phyloP scores from a whole-genome alignment of 2,113 vertebrate species.

The Buteo buteo region DNA sequence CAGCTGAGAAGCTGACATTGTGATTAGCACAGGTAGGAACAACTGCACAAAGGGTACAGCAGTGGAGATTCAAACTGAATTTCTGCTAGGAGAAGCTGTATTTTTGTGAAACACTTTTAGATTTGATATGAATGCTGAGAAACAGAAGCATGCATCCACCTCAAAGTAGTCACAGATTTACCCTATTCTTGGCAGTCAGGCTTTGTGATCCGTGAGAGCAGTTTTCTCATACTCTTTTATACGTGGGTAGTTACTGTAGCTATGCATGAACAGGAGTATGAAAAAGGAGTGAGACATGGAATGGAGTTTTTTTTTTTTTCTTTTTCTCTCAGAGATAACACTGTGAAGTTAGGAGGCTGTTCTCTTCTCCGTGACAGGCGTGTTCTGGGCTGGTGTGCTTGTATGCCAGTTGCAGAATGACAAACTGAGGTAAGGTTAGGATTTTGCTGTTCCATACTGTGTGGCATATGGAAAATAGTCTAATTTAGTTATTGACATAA shows the following conservation, averaged over 20 bases:
- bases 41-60: not conserved
- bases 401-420: not conserved
- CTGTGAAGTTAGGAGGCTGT: not conserved
- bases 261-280: not conserved
- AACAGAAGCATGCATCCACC: not conserved
- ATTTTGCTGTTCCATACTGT: not conserved
- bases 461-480: not conserved
- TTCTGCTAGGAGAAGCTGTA: not conserved
- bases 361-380: accelerated
- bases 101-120: not conserved
- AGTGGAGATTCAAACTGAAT: not conserved
- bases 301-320: not conserved
- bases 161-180: not conserved
- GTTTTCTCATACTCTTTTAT: not conserved
- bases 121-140: not conserved
- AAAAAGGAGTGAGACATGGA: not conserved
- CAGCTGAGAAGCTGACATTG: not conserved
- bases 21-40: not conserved
- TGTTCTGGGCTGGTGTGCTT: not conserved
- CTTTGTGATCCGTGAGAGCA: not conserved
- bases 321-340: not conserved
- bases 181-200: not conserved
- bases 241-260: not conserved
- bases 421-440: not conserved
- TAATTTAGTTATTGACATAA: not conserved